These are phyloP conservation scores for Orientallactaga bullata DNA, from an alignment of 2,113 vertebrate species.

Conservation along the genomic window DNA sequence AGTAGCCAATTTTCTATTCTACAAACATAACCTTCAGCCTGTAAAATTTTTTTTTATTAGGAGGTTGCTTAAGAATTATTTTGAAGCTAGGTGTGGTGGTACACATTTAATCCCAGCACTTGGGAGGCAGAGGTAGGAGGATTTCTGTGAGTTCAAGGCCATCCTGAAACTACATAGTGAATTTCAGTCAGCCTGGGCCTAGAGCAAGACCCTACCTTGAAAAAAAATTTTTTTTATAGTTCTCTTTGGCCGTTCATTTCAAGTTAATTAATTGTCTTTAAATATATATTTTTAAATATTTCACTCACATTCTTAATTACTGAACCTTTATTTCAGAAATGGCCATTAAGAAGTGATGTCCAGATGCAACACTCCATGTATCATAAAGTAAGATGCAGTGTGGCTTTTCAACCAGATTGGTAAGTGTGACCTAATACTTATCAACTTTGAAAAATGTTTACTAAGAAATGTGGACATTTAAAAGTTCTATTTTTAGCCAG, in stretches of 20 bases:
- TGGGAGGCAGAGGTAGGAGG: no score
- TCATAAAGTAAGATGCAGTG: constrained; percentile 79
- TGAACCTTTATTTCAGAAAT: constrained; percentile 79
- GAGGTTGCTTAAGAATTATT: constrained; percentile 32
- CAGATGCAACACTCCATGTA: constrained; percentile 60
- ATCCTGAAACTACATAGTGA: no score
- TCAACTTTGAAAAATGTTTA: constrained; percentile 42
- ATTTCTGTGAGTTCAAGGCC: no score
- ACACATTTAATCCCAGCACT: no score
- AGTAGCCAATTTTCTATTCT: background rate
- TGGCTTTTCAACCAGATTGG: constrained; percentile 73
- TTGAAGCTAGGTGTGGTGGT: background rate
- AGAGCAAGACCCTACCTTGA: no score
- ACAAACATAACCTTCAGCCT: background rate
- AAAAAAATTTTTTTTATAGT: background rate
- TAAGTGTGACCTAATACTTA: constrained; percentile 69
- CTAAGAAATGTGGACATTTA: background rate
- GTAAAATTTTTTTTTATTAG: constrained; percentile 39
- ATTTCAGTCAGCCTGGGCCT: no score
- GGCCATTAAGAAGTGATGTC: constrained; percentile 72
- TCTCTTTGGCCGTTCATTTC: background rate
- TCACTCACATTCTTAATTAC: constrained; percentile 51
- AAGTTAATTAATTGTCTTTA: constrained; percentile 48
- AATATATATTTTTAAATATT: constrained; percentile 23
- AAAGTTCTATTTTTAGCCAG: no score